A percentile compares a stretch with the other conserved stretches of the same genome.
Conservation (phyloP, 2,113 vertebrate genomes). For the Arvicanthis niloticus region DNA sequence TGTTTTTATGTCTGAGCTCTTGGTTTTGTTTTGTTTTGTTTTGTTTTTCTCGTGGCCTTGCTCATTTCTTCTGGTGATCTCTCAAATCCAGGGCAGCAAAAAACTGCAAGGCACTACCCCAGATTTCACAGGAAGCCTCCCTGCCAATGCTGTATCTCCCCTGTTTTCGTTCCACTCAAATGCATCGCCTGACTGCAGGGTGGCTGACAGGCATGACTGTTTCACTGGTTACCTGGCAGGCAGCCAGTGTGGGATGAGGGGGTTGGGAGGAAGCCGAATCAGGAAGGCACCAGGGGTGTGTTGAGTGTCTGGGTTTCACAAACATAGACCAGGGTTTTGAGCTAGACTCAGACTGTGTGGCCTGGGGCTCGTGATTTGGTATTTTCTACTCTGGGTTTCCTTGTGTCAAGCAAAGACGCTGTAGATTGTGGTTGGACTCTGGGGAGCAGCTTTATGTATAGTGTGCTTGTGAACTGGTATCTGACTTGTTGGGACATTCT, state of each 20-base stretch:
- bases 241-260: not conserved
- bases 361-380: not conserved
- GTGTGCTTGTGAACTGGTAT: not conserved
- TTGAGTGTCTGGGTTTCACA: not conserved
- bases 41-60: not conserved
- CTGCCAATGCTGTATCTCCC: not conserved
- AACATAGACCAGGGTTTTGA: not conserved
- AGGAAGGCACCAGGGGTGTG: not conserved
- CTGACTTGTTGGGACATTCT: not conserved
- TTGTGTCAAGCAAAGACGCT: not conserved
- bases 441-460: not conserved
- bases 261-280: not conserved
- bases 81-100: not conserved
- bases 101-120: rapidly evolving
- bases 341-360: too few relatives aligned
- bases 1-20: not conserved
- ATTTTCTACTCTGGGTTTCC: not conserved
- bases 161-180: not conserved
- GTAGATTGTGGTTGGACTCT: not conserved
- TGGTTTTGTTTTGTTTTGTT: rapidly evolving
- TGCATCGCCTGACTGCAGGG: not conserved
- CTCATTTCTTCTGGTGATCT: not conserved
- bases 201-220: not conserved
- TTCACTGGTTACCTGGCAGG: not conserved
- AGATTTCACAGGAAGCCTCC: not conserved